Conservation (phyloP, 1,140 invertebrate genomes). For the Micrasema longulum region DNA sequence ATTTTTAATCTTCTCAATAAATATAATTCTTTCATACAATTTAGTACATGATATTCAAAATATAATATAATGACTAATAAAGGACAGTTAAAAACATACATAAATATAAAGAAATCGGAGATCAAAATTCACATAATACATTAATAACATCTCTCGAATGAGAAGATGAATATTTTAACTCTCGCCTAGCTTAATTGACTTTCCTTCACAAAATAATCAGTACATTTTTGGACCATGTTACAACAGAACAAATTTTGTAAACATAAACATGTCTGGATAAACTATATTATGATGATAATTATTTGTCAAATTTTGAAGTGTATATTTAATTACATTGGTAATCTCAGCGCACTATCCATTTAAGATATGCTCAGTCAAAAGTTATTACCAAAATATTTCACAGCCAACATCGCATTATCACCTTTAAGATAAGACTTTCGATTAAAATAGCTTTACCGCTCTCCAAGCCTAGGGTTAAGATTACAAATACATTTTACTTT, state of each 20-base stretch:
- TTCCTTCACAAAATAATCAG: slow-evolving; percentile 1
- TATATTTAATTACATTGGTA: slow-evolving; percentile 14
- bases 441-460: slow-evolving; percentile 19
- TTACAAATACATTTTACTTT: slow-evolving; percentile 22
- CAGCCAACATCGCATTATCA: slow-evolving; percentile 37
- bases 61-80: not conserved
- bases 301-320: slow-evolving; percentile 8
- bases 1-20: no score
- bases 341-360: slow-evolving; percentile 1
- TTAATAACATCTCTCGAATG: no score
- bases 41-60: no score
- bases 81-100: slow-evolving; percentile 19
- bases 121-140: slow-evolving; percentile 26
- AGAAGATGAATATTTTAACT: no score
- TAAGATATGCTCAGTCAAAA: slow-evolving; percentile 15
- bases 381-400: slow-evolving; percentile 25
- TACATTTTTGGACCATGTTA: slow-evolving; percentile 13
- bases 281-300: no score
- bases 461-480: slow-evolving; percentile 11
- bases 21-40: no score
- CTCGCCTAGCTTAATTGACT: slow-evolving; percentile 22
- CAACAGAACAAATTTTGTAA: slow-evolving; percentile 4
- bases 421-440: slow-evolving; percentile 21
- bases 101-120: slow-evolving; percentile 16
- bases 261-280: no score